Conservation (phyloP, 2,888 invertebrate genomes). For the Exocentrus adspersus region DNA sequence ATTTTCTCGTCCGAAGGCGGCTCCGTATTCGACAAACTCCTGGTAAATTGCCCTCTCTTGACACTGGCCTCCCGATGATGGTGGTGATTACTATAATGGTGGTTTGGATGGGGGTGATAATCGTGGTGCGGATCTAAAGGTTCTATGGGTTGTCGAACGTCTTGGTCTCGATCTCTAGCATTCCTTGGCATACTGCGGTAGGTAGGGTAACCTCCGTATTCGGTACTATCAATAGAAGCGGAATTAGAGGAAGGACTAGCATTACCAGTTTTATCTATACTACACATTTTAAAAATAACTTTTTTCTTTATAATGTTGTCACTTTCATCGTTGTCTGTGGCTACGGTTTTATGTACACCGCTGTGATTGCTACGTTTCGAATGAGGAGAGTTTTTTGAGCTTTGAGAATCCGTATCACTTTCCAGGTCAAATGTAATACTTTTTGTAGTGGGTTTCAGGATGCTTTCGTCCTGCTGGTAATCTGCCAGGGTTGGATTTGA, state of each 20-base stretch:
- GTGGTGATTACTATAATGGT: conserved; percentile 55
- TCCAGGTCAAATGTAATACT: conserved; percentile 3
- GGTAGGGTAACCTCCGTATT: conserved; percentile 52
- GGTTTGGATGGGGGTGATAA: conserved; percentile 45
- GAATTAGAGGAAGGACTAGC: conserved; percentile 44
- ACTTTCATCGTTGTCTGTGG: too few relatives aligned
- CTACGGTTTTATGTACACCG: too few relatives aligned
- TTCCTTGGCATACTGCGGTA: conserved; percentile 49
- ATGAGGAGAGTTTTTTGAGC: background rate
- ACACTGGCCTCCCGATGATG: conserved; percentile 68
- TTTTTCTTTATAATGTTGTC: background rate
- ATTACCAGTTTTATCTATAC: conserved; percentile 35
- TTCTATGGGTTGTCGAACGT: conserved; percentile 54
- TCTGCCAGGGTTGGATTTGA: conserved; percentile 30
- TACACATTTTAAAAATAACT: conserved; percentile 37
- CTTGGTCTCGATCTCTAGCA: conserved; percentile 50
- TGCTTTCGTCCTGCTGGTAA: conserved; percentile 25
- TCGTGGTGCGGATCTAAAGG: conserved; percentile 49
- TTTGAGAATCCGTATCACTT: conserved; percentile 10
- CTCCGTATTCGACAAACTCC: conserved; percentile 85
- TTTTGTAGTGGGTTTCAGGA: conserved; percentile 1
- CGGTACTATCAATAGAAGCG: conserved; percentile 49
- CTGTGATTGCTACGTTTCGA: background rate
- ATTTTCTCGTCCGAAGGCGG: conserved; percentile 86
- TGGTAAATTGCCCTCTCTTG: conserved; percentile 73